A percentile compares a stretch with the other conserved stretches of the same genome.
Evolutionary conservation across 2,797 vertebrate species (phyloP).

Genomic region (Lindbergichthys nudifrons): DNA sequence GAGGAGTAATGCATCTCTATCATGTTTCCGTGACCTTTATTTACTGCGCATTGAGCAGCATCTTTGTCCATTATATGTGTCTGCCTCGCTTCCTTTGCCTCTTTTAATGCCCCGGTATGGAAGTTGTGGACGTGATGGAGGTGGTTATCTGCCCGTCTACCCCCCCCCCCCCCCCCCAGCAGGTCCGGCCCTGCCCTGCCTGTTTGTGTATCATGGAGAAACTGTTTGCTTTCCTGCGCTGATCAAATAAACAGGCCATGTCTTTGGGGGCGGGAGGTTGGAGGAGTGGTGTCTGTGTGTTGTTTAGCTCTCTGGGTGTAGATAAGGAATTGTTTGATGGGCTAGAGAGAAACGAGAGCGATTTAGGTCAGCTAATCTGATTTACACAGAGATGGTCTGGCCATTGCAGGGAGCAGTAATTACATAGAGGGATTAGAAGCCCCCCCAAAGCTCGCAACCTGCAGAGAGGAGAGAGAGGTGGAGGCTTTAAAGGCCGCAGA

Average conservation of each 20-base stretch:
- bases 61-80: constrained; percentile 39
- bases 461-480: constrained; percentile 70
- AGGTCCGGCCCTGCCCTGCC: constrained; percentile 57
- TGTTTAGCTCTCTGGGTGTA: constrained; percentile 85
- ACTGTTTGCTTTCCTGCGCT: constrained; percentile 78
- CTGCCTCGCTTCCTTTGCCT: constrained; percentile 51
- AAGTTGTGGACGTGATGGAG: constrained; percentile 64
- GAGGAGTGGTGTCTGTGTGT: constrained; percentile 75
- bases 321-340: constrained; percentile 90
- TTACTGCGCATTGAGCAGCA: constrained; percentile 66
- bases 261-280: constrained; percentile 67
- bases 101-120: constrained; percentile 47
- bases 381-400: constrained; percentile 84
- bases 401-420: constrained; percentile 88
- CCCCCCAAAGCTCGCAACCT: constrained; percentile 64
- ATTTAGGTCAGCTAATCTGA: constrained; percentile 90
- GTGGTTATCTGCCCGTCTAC: constrained; percentile 63
- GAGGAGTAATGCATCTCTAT: constrained; percentile 77
- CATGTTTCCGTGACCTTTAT: constrained; percentile 80
- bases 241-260: constrained; percentile 84
- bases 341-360: constrained; percentile 82
- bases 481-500: constrained; percentile 70
- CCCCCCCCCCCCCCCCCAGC: constrained; percentile 66
- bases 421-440: constrained; percentile 89
- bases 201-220: constrained; percentile 81